phyloP scores from a whole-genome alignment of 2,113 vertebrate genomes.

The Halcyon senegalensis region DNA sequence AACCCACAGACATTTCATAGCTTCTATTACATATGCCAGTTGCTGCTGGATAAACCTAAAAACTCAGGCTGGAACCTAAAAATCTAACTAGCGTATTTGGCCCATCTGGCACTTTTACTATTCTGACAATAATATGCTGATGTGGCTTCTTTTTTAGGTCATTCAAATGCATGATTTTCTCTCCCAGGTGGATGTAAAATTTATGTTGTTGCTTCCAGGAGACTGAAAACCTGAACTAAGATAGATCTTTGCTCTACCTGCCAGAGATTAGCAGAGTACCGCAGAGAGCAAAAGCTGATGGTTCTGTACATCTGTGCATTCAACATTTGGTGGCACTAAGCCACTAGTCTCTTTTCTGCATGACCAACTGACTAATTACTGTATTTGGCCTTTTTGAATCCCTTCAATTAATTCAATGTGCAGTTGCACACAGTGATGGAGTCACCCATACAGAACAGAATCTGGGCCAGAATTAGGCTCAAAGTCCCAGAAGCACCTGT shows the following conservation, averaged over 20 bases:
- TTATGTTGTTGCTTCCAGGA: constrained; percentile 73
- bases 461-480: constrained; percentile 78
- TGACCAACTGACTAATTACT: constrained; percentile 84
- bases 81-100: background rate
- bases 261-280: constrained; percentile 69
- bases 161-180: constrained; percentile 11
- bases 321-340: constrained; percentile 75
- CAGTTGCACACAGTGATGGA: constrained; percentile 79
- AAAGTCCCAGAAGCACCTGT: constrained; percentile 82
- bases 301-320: constrained; percentile 79
- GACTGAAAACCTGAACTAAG: constrained; percentile 70
- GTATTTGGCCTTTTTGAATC: constrained; percentile 80
- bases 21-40: background rate
- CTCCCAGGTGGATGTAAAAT: constrained; percentile 65
- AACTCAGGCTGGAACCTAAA: background rate
- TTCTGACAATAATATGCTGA: constrained; percentile 52
- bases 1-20: background rate
- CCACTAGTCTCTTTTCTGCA: constrained; percentile 82
- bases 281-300: constrained; percentile 69
- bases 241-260: constrained; percentile 76
- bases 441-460: constrained; percentile 78
- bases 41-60: background rate
- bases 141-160: constrained; percentile 45
- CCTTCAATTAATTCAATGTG: constrained; percentile 82
- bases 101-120: constrained; percentile 35